Evolutionary conservation across 2,888 invertebrate species (phyloP).

Genomic region (Chromoteleia sp.): DNA sequence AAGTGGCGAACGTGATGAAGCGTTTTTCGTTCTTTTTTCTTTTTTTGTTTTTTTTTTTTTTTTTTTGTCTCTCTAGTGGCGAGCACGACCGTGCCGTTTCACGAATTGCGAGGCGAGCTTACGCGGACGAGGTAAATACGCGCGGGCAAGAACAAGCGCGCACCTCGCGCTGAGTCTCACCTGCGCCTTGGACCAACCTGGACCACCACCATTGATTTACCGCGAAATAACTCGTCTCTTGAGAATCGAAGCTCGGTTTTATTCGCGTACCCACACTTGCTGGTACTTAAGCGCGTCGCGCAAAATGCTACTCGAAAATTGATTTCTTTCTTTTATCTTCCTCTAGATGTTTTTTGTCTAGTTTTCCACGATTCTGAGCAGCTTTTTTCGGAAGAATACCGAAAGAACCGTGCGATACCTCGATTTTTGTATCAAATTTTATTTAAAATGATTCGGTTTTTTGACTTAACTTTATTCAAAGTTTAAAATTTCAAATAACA

Average conservation of each 20-base stretch:
- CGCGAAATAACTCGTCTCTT: constrained; percentile 65
- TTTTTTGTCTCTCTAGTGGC: too few species aligned
- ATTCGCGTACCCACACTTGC: constrained; percentile 16
- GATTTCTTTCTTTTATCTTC: constrained; percentile 27
- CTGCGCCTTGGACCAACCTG: constrained; percentile 66
- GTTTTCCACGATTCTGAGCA: not conserved
- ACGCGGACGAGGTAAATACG: constrained; percentile 55
- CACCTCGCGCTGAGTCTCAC: constrained; percentile 57
- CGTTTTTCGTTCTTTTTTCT: too few species aligned
- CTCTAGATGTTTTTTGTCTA: constrained; percentile 7
- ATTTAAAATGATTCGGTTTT: too few species aligned
- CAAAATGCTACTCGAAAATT: constrained; percentile 34
- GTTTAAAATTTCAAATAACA: too few species aligned
- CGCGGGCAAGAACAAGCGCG: constrained; percentile 49
- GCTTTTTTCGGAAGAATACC: too few species aligned
- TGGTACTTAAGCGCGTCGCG: constrained; percentile 1
- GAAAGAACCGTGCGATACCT: too few species aligned
- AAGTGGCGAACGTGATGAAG: constrained; percentile 29
- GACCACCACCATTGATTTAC: constrained; percentile 71
- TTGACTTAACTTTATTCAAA: too few species aligned
- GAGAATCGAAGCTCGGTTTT: constrained; percentile 48
- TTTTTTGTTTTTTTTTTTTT: too few species aligned
- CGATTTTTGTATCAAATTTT: too few species aligned
- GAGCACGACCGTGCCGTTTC: constrained; percentile 17
- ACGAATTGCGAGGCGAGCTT: constrained; percentile 35